A percentile compares a stretch with the other conserved stretches of the same genome.
Conservation (phyloP, 64 coral and sea anemone species). For the Stylophora pistillata region DNA sequence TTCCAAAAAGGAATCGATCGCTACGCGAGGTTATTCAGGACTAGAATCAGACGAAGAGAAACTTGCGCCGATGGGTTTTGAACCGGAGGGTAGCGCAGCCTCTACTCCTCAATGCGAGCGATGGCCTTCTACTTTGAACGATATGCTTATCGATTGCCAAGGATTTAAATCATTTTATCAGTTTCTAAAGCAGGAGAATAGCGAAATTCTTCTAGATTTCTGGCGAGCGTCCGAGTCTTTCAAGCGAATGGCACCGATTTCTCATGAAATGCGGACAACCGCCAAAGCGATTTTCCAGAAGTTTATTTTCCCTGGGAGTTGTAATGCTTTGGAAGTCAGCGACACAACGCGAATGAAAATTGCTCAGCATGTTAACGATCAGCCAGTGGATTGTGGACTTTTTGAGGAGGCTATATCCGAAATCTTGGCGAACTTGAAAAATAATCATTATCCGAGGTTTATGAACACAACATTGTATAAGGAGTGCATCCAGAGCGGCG, state of each 20-base stretch:
- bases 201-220: slow-evolving; percentile 89
- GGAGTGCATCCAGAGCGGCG: slow-evolving; percentile 69
- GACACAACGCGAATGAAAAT: slow-evolving; percentile 63
- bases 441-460: slow-evolving; percentile 81
- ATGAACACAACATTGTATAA: slow-evolving; percentile 64
- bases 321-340: slow-evolving; percentile 71
- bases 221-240: slow-evolving; percentile 68
- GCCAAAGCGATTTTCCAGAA: slow-evolving; percentile 90
- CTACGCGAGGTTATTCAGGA: slow-evolving; percentile 55
- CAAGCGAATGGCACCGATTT: slow-evolving; percentile 77
- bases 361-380: slow-evolving; percentile 78
- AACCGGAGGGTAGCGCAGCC: slow-evolving; percentile 82
- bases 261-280: slow-evolving; percentile 63
- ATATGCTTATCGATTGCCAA: slow-evolving; percentile 78
- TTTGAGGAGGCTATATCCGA: slow-evolving; percentile 82
- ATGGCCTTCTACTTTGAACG: slow-evolving; percentile 63
- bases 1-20: slow-evolving; percentile 71
- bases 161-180: slow-evolving; percentile 77
- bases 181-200: slow-evolving; percentile 64
- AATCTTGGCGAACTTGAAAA: slow-evolving; percentile 82
- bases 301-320: slow-evolving; percentile 62
- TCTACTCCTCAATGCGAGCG: slow-evolving; percentile 78
- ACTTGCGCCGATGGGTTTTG: slow-evolving; percentile 81
- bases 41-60: slow-evolving; percentile 85
- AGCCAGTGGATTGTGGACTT: slow-evolving; percentile 66